Evolutionary conservation across 2,113 vertebrate genomes (phyloP).

Genomic region (Aptenodytes forsteri): DNA sequence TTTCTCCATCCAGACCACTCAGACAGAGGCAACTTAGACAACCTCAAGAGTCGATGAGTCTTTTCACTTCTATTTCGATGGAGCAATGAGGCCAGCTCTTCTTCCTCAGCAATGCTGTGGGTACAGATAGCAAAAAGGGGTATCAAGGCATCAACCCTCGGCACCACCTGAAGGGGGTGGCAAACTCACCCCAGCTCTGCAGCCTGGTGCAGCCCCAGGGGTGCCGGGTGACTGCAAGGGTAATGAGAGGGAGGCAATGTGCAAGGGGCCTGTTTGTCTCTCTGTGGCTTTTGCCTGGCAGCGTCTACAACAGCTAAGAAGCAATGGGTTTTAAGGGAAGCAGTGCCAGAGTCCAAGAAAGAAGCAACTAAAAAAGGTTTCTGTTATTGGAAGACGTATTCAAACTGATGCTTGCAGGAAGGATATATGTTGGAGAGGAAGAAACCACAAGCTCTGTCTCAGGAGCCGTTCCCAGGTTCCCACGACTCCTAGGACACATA

Average conservation of each 20-base stretch:
- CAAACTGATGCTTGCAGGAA: background rate
- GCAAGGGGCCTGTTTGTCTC: background rate
- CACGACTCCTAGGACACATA: accelerated
- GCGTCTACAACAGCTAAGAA: background rate
- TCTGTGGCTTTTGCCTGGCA: background rate
- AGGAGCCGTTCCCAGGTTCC: background rate
- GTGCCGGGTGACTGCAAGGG: too few relatives aligned
- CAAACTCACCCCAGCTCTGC: accelerated
- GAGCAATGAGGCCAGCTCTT: background rate
- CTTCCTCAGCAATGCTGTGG: background rate
- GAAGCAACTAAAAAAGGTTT: background rate
- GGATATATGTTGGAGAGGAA: background rate
- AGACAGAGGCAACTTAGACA: background rate
- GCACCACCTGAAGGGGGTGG: background rate
- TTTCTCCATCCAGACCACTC: background rate
- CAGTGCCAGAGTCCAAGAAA: background rate
- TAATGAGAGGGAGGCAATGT: too few relatives aligned
- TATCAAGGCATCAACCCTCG: background rate
- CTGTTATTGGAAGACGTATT: background rate
- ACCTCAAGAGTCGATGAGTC: background rate
- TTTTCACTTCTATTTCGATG: background rate
- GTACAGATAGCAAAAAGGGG: background rate
- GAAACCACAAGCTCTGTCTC: background rate
- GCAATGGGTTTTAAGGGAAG: background rate
- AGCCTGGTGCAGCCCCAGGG: background rate